These are phyloP conservation scores for Ictidomys tridecemlineatus DNA, from an alignment of 2,113 vertebrate species.

Conservation along the genomic window DNA sequence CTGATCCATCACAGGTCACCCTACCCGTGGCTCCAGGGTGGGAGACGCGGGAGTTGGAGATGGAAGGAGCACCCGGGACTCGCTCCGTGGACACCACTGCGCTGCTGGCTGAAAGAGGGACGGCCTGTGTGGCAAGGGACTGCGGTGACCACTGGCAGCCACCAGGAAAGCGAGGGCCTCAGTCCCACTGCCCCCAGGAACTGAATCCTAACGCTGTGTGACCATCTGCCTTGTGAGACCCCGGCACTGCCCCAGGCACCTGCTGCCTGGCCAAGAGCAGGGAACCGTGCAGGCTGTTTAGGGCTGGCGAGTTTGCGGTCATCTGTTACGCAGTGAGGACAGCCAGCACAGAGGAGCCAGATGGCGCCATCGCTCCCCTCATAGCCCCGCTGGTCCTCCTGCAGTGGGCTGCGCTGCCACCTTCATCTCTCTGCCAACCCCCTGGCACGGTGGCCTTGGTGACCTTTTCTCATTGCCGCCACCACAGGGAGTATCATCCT, in stretches of 20 bases:
- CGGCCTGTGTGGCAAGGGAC: neutral
- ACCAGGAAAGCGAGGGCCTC: neutral
- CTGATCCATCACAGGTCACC: no score
- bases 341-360: neutral
- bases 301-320: neutral
- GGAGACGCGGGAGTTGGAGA: neutral
- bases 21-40: neutral
- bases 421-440: neutral
- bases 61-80: neutral
- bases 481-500: no score
- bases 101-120: neutral
- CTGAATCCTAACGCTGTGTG: neutral
- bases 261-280: neutral
- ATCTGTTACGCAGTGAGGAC: neutral
- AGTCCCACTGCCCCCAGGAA: neutral
- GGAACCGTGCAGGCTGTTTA: no score
- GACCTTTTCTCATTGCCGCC: neutral
- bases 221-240: neutral
- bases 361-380: neutral
- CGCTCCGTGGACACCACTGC: no score
- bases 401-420: neutral
- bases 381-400: fast-evolving
- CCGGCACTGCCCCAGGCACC: neutral
- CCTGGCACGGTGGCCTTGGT: no score
- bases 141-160: neutral